These are phyloP conservation scores for Gymnocephalus cernua DNA, from an alignment of 2,113 vertebrate species.

Conservation along the genomic window DNA sequence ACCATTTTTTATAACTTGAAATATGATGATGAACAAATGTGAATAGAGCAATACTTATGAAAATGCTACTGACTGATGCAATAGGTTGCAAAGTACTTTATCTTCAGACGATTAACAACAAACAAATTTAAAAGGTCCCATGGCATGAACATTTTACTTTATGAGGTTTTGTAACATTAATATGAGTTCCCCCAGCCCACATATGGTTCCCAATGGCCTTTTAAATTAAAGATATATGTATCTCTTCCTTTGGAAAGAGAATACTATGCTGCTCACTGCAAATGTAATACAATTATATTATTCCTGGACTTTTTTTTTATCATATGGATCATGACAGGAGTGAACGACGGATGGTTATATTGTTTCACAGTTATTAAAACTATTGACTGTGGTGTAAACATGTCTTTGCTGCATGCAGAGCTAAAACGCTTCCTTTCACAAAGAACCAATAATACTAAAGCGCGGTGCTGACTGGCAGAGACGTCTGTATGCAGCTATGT, in stretches of 20 bases:
- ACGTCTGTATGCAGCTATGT: constrained; percentile 24
- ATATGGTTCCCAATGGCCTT: no score
- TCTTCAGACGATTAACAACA: not conserved
- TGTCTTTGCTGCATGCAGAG: constrained; percentile 65
- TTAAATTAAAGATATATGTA: not conserved
- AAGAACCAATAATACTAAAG: constrained; percentile 51
- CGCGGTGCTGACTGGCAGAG: constrained; percentile 40
- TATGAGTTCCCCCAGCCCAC: no score
- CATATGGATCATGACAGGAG: constrained; percentile 21
- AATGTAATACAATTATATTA: not conserved
- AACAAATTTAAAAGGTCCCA: constrained; percentile 2
- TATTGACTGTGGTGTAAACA: constrained; percentile 50
- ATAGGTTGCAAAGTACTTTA: constrained; percentile 11
- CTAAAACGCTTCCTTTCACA: constrained; percentile 44
- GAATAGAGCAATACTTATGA: constrained; percentile 4
- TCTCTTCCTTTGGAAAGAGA: not conserved
- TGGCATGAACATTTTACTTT: no score
- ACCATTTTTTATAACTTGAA: not conserved
- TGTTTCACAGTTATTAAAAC: constrained; percentile 46
- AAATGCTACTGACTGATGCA: constrained; percentile 17
- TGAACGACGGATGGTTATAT: constrained; percentile 45
- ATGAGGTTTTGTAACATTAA: no score
- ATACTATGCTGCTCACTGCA: not conserved
- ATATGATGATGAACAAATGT: constrained; percentile 7
- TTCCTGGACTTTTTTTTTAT: not conserved